Conservation (phyloP, 2,113 vertebrate species). For the Hylia prasina region DNA sequence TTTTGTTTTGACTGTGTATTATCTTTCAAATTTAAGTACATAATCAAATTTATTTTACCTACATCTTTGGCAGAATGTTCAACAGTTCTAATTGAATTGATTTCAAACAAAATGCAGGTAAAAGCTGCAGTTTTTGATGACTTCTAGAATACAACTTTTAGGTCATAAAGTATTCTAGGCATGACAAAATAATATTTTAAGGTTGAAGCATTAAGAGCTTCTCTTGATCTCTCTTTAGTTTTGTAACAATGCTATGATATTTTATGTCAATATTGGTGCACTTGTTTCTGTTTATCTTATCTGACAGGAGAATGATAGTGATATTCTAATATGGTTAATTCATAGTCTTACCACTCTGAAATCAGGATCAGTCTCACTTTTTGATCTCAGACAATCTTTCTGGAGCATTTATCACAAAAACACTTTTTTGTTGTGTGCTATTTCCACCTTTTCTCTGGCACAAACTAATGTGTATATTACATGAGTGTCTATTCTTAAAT, state of each 20-base stretch:
- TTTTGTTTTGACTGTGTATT: background rate
- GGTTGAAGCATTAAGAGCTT: background rate
- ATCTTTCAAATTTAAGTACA: background rate
- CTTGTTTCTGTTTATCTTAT: background rate
- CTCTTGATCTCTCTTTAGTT: background rate
- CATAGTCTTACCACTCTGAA: background rate
- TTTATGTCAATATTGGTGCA: background rate
- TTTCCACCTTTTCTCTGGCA: background rate
- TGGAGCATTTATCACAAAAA: background rate
- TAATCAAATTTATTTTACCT: background rate
- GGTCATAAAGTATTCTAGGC: background rate
- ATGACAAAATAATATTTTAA: background rate
- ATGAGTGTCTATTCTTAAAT: background rate
- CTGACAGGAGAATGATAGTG: background rate
- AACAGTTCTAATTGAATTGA: background rate
- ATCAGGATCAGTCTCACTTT: background rate
- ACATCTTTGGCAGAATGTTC: background rate
- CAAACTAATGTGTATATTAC: background rate
- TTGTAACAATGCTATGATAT: background rate
- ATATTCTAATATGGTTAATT: background rate
- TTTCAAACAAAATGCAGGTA: background rate
- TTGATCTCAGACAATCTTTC: background rate
- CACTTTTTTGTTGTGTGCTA: background rate
- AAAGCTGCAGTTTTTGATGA: background rate
- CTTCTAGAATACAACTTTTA: background rate